These are phyloP conservation scores for Archivesica marissinica DNA, from an alignment of 1,140 invertebrate genomes.

Conservation along the genomic window DNA sequence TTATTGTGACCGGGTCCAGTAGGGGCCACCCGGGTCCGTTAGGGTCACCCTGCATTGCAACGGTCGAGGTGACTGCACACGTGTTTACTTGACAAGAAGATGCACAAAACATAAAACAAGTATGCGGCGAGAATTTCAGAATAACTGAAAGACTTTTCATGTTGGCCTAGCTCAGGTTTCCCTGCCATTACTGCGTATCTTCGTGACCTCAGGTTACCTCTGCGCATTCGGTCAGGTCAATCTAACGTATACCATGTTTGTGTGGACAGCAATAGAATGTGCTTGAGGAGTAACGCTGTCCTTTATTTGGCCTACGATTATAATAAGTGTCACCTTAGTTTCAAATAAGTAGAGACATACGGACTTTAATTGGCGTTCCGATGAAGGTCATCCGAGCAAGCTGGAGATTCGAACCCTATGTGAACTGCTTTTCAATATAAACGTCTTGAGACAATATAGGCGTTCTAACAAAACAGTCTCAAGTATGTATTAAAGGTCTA, in stretches of 20 bases:
- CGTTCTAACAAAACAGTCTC: not conserved
- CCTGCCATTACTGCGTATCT: not conserved
- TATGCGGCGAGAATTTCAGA: not conserved
- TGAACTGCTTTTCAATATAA: conserved; percentile 22
- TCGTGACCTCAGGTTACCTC: conserved; percentile 5
- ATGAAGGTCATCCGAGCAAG: not conserved
- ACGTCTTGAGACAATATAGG: not conserved
- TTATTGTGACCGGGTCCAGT: not conserved
- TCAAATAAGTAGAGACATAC: not conserved
- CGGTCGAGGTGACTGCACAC: not conserved
- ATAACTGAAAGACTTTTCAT: not conserved
- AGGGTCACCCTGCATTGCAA: not conserved
- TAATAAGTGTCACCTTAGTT: conserved; percentile 13
- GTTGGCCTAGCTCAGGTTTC: not conserved
- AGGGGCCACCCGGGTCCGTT: conserved; percentile 4
- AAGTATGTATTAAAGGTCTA: too few species aligned
- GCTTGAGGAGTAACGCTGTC: not conserved
- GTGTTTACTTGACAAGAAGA: not conserved
- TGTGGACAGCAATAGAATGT: not conserved
- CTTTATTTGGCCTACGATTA: conserved; percentile 19
- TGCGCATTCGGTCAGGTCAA: not conserved
- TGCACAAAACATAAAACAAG: not conserved
- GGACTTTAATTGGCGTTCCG: conserved; percentile 19
- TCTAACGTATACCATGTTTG: conserved; percentile 8
- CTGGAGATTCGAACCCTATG: conserved; percentile 2